phyloP scores from a whole-genome alignment of 1,140 invertebrate species.

The Heterodera carotae region DNA sequence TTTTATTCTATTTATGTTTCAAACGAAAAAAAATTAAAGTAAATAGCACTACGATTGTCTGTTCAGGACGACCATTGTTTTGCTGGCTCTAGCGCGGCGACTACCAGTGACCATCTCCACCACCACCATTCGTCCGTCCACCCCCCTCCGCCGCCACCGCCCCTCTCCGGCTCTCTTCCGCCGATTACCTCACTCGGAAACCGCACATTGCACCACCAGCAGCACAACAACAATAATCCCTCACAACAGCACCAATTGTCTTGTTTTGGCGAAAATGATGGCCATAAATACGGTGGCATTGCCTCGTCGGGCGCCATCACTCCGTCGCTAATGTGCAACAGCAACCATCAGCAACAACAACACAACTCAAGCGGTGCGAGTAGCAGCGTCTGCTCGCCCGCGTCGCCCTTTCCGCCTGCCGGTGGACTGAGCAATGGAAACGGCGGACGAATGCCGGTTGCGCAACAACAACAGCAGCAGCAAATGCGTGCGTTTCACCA shows the following conservation, averaged over 20 bases:
- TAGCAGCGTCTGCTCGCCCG: not conserved
- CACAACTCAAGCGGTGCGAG: not conserved
- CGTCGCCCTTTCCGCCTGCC: constrained; percentile 7
- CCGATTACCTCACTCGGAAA: constrained; percentile 11
- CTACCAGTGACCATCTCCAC: not conserved
- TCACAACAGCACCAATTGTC: not conserved
- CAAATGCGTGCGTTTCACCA: not conserved
- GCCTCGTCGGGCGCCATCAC: not conserved
- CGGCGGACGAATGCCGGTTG: not conserved
- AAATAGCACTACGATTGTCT: not conserved
- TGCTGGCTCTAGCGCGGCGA: not conserved
- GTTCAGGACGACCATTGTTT: constrained; percentile 6
- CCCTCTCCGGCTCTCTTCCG: constrained; percentile 7
- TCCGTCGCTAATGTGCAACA: not conserved
- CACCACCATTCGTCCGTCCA: not conserved
- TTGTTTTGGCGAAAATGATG: not conserved
- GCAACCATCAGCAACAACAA: not conserved
- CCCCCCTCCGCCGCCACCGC: not conserved
- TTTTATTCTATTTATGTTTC: no score
- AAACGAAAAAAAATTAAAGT: no score
- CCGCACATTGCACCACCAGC: not conserved
- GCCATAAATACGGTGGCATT: no score
- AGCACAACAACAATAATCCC: not conserved
- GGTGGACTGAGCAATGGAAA: not conserved
- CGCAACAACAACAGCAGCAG: not conserved